phyloP scores from a whole-genome alignment of 2,113 vertebrate genomes.

The Pituophis catenifer region DNA sequence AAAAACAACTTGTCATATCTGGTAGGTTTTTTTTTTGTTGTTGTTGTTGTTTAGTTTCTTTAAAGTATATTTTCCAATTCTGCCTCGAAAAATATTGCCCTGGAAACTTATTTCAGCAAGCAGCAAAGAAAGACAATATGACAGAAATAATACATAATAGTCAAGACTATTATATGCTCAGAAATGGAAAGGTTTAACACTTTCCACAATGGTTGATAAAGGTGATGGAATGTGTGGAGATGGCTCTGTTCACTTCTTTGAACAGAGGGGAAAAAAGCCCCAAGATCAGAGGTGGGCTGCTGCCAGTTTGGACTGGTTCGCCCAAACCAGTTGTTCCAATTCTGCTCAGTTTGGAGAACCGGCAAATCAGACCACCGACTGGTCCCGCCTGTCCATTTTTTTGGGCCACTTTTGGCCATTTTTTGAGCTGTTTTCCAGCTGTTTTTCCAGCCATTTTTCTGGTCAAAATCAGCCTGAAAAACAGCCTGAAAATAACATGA shows the following conservation, averaged over 20 bases:
- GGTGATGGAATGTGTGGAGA: neutral
- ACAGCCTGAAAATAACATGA: too few species aligned
- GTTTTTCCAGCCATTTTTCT: too few species aligned
- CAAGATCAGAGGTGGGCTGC: too few species aligned
- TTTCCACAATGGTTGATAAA: neutral
- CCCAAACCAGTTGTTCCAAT: too few species aligned
- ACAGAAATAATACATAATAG: neutral
- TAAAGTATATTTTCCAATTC: neutral
- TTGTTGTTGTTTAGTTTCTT: neutral
- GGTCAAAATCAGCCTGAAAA: too few species aligned
- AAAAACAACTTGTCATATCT: neutral
- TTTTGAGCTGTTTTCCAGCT: too few species aligned
- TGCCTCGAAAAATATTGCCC: slow-evolving; percentile 13
- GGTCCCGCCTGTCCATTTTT: too few species aligned
- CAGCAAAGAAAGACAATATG: slow-evolving; percentile 10
- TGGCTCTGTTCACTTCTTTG: neutral
- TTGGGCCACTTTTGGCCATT: too few species aligned
- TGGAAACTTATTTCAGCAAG: slow-evolving; percentile 10
- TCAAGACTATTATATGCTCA: neutral
- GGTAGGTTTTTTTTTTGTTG: neutral
- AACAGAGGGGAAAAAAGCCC: neutral
- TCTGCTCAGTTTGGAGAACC: too few species aligned
- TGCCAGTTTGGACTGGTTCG: too few species aligned
- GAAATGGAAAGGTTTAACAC: neutral
- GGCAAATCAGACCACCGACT: too few species aligned